Conservation (phyloP, 2,113 vertebrate genomes). For the Tragelaphus buxtoni region DNA sequence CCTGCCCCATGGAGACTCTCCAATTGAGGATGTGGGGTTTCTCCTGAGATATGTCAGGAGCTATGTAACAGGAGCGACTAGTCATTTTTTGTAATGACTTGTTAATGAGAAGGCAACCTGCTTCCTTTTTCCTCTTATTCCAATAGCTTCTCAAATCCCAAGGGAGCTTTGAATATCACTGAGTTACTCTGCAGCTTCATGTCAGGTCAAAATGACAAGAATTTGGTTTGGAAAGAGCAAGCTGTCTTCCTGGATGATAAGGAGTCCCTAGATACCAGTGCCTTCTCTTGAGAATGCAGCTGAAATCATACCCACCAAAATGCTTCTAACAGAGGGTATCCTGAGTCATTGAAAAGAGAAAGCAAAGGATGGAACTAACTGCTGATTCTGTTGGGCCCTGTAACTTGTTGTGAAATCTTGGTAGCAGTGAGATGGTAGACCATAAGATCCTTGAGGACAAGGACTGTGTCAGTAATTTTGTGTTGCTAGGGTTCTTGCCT, state of each 20-base stretch:
- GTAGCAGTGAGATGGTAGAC: background rate
- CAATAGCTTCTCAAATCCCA: constrained; percentile 13
- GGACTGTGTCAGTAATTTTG: background rate
- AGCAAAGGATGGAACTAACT: background rate
- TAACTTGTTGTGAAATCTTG: background rate
- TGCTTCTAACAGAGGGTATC: background rate
- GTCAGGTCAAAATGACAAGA: constrained; percentile 10
- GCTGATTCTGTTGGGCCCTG: background rate
- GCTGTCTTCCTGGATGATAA: background rate
- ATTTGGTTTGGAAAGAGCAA: constrained; percentile 38
- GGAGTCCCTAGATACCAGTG: background rate
- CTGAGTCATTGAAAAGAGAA: background rate
- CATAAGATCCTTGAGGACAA: background rate
- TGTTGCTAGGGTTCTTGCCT: background rate
- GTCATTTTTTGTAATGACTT: background rate
- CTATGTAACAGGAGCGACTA: background rate
- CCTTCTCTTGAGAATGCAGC: background rate
- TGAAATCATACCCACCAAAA: background rate
- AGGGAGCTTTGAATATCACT: background rate
- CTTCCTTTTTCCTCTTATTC: background rate
- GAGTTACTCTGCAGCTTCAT: background rate
- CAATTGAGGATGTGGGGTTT: background rate
- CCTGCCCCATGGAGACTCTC: background rate
- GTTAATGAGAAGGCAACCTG: background rate
- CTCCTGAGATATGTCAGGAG: background rate